Percentiles rank a stretch among this genome's conserved stretches.
Evolutionary conservation across 53 echinoderm and acorn worm genomes (phyloP).

Genomic region (Paracentrotus lividus): DNA sequence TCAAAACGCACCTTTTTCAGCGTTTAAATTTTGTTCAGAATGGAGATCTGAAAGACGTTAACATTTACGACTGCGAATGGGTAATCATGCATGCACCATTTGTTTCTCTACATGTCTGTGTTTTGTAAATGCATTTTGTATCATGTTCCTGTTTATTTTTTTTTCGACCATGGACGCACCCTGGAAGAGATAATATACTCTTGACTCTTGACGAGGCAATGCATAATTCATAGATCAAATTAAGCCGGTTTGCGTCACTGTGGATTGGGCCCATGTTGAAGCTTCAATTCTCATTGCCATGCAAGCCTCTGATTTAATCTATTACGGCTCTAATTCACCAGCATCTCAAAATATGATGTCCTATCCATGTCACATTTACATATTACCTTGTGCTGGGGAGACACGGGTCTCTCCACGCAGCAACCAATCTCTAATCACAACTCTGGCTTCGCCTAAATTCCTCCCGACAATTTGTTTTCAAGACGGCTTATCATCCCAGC

Average conservation of each 20-base stretch:
- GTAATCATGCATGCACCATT: no score
- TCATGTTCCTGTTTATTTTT: no score
- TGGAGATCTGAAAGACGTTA: no score
- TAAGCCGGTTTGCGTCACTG: slow-evolving; percentile 31
- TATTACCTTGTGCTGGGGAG: slow-evolving; percentile 16
- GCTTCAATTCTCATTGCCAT: slow-evolving; percentile 6
- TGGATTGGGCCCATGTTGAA: background rate
- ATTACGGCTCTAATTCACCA: slow-evolving; percentile 43
- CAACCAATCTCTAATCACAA: slow-evolving; percentile 60
- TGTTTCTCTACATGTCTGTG: no score
- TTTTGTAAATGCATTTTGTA: no score
- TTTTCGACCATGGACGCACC: no score
- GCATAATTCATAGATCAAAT: slow-evolving; percentile 57
- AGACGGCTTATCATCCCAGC: slow-evolving; percentile 61
- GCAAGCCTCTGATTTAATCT: slow-evolving; percentile 43
- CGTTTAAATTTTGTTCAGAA: no score
- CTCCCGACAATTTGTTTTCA: slow-evolving; percentile 63
- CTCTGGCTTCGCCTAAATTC: slow-evolving; percentile 37
- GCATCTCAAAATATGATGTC: slow-evolving; percentile 47
- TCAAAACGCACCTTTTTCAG: no score
- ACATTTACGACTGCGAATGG: no score
- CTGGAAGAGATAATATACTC: slow-evolving; percentile 10
- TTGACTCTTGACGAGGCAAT: slow-evolving; percentile 25
- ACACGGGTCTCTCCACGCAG: background rate
- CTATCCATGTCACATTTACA: slow-evolving; percentile 52